Evolutionary conservation across 2,888 invertebrate genomes (phyloP), one percentile per base, ranked within the genome.

Genomic region (Pheosia tremula): DNA sequence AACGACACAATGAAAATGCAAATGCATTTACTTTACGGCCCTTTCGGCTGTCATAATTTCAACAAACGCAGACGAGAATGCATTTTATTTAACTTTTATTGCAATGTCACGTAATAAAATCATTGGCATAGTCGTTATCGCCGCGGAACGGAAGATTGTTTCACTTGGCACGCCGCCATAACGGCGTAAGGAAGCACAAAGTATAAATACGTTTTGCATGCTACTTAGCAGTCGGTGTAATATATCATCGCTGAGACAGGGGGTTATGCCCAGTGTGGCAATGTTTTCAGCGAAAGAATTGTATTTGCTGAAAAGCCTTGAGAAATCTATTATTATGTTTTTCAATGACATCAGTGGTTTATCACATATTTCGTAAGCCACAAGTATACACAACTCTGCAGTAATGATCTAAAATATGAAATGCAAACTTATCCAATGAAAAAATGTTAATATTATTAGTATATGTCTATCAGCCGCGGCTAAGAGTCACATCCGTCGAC

Each of bases 151-250:
- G 87, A 89, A 92, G 90, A 92, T 92, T 93, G 92, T 91, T 93
- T 93, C 82, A 91, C 83, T 93, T 93, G 93, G 93, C 88, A 78
- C 75, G 64, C 73, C 82, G 93, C 93, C 93, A 93, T 92, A 91
- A 93, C 87, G 88, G 83, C 86, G 80, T 82, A 91, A 90, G 92
- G 90, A 91, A 92, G 89, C 88, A 89, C 89, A 85, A 90, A 88
- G 88, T 92, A 92, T 90, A 91, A 91, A 91, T 91, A 91, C 86
- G 91, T 90, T 92, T 89, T 91, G 91, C 90, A 92, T 93, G 89
- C 90, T 88, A 91, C 93, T 93, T 93, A 93, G 86, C 90, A 89
- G 88, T 81, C 85, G 75, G 80, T 77, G 80, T 83, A 77, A 88
- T 91, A 86, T 88, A 87, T 92, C 89, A 90, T 84, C 77, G 73